Percentiles rank a stretch among this genome's conserved stretches.
Conservation (phyloP, 2,797 vertebrate species). For the Sylvia borin region DNA sequence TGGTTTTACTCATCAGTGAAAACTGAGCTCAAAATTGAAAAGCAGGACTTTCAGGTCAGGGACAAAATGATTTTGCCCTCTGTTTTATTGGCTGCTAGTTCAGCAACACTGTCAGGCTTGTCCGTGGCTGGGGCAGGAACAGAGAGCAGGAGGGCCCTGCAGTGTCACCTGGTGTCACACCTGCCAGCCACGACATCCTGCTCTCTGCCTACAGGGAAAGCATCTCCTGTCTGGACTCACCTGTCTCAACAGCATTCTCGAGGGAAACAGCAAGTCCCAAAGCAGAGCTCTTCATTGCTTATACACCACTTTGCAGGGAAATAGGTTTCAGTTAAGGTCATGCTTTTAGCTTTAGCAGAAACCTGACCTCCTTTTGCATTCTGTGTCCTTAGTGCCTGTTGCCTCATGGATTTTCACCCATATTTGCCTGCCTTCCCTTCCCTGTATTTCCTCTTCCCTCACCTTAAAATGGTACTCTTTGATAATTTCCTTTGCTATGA, state of each 20-base stretch:
- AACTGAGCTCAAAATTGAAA: not conserved
- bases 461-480: not conserved
- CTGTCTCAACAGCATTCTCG: not conserved
- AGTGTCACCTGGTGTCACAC: not conserved
- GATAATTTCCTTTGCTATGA: not conserved
- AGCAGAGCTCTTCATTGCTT: not conserved
- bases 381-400: not conserved
- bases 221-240: accelerated
- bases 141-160: not conserved
- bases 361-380: not conserved
- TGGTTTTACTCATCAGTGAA: not conserved
- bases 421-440: not conserved
- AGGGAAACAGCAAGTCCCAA: not conserved
- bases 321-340: not conserved
- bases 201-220: accelerated
- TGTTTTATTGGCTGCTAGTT: not conserved
- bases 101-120: not conserved
- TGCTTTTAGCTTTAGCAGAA: not conserved
- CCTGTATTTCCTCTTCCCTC: not conserved
- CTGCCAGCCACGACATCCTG: accelerated
- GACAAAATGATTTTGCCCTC: not conserved
- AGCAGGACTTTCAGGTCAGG: not conserved
- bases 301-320: not conserved
- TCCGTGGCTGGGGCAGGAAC: not conserved
- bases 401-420: not conserved